Conservation (phyloP, 2,888 invertebrate species). For the Pycnomerus fuliginosus region DNA sequence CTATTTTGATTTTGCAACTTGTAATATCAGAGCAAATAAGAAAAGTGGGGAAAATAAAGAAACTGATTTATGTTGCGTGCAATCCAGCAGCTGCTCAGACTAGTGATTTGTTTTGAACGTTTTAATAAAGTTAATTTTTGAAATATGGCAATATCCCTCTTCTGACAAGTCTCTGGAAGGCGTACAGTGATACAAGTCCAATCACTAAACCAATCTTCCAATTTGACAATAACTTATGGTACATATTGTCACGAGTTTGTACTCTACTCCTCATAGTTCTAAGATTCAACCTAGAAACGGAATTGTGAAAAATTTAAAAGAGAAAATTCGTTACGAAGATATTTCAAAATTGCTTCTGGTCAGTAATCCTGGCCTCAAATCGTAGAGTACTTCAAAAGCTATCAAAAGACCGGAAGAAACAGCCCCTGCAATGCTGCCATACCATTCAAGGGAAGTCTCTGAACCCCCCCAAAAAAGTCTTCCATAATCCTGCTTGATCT, state of each 20-base stretch:
- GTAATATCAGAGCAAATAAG: slow-evolving; percentile 73
- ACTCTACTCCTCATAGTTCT: no score
- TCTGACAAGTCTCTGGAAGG: no score
- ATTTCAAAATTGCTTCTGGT: no score
- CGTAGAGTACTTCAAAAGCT: slow-evolving; percentile 40
- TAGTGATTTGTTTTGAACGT: slow-evolving; percentile 82
- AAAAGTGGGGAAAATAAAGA: slow-evolving; percentile 69
- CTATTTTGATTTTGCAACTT: neutral
- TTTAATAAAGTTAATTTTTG: slow-evolving; percentile 30
- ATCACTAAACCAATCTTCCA: no score
- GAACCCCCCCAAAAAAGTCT: slow-evolving; percentile 45
- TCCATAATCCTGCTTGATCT: neutral
- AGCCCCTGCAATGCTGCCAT: slow-evolving; percentile 41
- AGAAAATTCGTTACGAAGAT: no score
- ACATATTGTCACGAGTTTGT: no score
- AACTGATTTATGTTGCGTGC: slow-evolving; percentile 90
- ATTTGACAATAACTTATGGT: no score
- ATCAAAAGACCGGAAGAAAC: slow-evolving; percentile 39
- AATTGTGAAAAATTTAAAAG: no score
- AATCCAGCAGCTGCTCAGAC: slow-evolving; percentile 76
- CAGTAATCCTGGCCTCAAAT: slow-evolving; percentile 37
- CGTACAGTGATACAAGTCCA: no score
- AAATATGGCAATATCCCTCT: no score
- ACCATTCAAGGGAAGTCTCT: slow-evolving; percentile 41
- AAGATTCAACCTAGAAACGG: no score